Evolutionary conservation across 2,113 vertebrate genomes (phyloP), one percentile per base, ranked within the genome.

Genomic region (Siphamia tubifer): DNA sequence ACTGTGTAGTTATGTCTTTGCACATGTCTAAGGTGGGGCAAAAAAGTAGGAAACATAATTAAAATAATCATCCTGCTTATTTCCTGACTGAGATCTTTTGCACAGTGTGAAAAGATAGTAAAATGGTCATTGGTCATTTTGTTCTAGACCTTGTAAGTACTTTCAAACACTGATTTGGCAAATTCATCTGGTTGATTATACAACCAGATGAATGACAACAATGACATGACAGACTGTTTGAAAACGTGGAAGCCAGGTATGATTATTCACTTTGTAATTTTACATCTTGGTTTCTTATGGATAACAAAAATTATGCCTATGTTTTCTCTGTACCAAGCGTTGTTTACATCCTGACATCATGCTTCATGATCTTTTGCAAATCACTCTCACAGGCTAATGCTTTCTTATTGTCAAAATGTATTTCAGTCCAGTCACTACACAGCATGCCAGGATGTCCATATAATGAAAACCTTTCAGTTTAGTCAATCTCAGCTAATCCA

Each of bases 71-170:
- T 34, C 28, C 21, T 56, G 58, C 10, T 74, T 31, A 45, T 65
- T 61, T 70, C 44, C 72, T 66, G 48, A 13, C 21, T 36, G 25
- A 44, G 20, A 58, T 74, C 25, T 54, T 23, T 43, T 25, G 39
- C 15, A 39, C 31, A 21, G 15, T 45, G 19, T 35, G 17, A 49
- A 34, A 61, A 36, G 25, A 20, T 28, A n/a, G 45, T 25, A 20
- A 74, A 73, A 74, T 79, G n/a, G n/a, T 79, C 16, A 34, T 77
- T 25, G 49, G 48, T 69, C 16, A 32, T 70, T 79, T 77, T 32
- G 53, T 54, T 40, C 30, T 30, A 69, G 40, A 43, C 31, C 57
- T 44, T 44, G 2, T 8, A 12, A 44, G 43, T 60, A 30, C 25
- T 68, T 60, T 68, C 8, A 31, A 32, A 3, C 6, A 19, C 17